These are phyloP conservation scores for Tringa solitaria DNA, from an alignment of 2,113 vertebrate genomes.

Conservation along the genomic window DNA sequence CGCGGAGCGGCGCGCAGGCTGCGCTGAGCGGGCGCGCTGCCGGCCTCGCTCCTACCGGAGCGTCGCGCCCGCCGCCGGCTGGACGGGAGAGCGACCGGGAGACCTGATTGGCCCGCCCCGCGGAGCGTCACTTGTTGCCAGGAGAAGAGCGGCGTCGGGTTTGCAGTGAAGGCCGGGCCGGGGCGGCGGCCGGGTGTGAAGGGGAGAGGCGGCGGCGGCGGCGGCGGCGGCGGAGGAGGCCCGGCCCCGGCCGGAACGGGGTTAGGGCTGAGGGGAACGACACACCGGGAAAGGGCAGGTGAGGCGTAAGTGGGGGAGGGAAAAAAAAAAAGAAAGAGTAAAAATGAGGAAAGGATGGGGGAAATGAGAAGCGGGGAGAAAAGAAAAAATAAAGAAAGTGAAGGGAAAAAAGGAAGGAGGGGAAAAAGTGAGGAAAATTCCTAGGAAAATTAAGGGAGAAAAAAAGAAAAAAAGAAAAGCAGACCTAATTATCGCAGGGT, in stretches of 20 bases:
- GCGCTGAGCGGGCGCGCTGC: neutral
- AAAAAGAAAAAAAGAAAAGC: neutral
- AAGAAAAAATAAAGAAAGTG: neutral
- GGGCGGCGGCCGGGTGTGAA: neutral
- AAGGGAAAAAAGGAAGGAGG: neutral
- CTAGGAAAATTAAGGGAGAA: neutral
- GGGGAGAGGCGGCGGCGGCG: neutral
- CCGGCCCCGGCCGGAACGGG: neutral
- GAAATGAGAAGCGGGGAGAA: too few species aligned
- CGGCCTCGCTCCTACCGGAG: neutral
- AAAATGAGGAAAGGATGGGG: too few species aligned
- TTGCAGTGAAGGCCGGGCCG: neutral
- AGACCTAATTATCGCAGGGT: neutral
- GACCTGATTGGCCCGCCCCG: neutral
- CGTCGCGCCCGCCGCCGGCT: neutral
- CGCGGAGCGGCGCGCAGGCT: neutral
- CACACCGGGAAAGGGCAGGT: fast-evolving
- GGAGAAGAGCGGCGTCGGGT: neutral
- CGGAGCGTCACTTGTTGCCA: neutral
- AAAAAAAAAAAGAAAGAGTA: fast-evolving
- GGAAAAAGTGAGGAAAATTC: neutral
- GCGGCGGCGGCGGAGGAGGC: neutral
- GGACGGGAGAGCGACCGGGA: neutral
- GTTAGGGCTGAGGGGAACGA: neutral
- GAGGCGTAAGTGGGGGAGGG: fast-evolving